Evolutionary conservation across 2,888 invertebrate genomes (phyloP).

Genomic region (Glomeris marginata): DNA sequence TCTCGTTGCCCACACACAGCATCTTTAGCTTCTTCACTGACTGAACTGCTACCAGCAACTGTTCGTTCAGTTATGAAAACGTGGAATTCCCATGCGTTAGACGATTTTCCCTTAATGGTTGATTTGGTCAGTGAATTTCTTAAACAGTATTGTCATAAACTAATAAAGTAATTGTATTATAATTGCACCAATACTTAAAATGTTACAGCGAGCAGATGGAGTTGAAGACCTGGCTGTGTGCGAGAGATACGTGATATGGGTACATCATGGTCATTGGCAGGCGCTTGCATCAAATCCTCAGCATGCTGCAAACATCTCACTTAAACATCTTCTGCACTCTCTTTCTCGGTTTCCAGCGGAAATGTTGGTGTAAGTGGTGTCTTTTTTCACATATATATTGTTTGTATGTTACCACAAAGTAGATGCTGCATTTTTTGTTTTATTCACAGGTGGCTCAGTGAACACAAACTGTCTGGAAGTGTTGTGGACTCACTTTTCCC

Average conservation of each 20-base stretch:
- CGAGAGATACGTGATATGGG: slow-evolving; percentile 63
- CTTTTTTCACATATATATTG: too few species aligned
- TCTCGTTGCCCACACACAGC: slow-evolving; percentile 28
- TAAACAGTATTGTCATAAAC: too few species aligned
- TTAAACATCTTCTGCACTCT: slow-evolving; percentile 48
- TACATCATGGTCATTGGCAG: slow-evolving; percentile 47
- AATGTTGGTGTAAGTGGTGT: slow-evolving; percentile 31
- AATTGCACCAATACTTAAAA: slow-evolving; percentile 5
- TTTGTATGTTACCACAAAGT: too few species aligned
- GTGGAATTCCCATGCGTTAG: slow-evolving; percentile 41
- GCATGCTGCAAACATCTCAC: slow-evolving; percentile 44
- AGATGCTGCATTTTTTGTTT: neutral
- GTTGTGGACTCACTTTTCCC: slow-evolving; percentile 55
- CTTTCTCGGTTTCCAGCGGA: slow-evolving; percentile 48
- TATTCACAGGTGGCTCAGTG: slow-evolving; percentile 37
- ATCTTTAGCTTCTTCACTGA: slow-evolving; percentile 36
- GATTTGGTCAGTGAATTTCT: slow-evolving; percentile 35
- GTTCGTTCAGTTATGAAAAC: slow-evolving; percentile 44
- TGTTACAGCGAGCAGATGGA: slow-evolving; percentile 45
- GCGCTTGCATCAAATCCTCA: slow-evolving; percentile 44
- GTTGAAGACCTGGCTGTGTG: slow-evolving; percentile 64
- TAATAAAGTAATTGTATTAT: too few species aligned
- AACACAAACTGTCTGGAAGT: slow-evolving; percentile 36
- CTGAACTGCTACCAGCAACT: slow-evolving; percentile 37
- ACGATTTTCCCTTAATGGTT: slow-evolving; percentile 36